These are phyloP conservation scores for Tychaedon coryphoeus DNA, from an alignment of 2,113 vertebrate genomes.

Conservation along the genomic window DNA sequence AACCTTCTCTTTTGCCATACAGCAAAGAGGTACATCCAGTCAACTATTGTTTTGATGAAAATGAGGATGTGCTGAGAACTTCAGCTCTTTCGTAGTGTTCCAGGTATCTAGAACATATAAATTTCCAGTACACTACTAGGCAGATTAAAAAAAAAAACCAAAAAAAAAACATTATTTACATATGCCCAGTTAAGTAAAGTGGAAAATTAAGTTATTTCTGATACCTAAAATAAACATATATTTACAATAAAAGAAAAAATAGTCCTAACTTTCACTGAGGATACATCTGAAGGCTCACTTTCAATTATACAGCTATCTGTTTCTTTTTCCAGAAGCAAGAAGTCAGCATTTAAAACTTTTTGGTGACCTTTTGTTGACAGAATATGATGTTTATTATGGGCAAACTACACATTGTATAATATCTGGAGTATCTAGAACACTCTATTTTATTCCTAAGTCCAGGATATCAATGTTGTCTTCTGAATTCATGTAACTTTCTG, in stretches of 20 bases:
- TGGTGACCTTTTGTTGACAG: background rate
- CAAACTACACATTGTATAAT: background rate
- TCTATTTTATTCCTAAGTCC: background rate
- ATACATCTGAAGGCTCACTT: background rate
- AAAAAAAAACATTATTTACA: background rate
- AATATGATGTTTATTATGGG: background rate
- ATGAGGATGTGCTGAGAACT: background rate
- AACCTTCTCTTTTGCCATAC: background rate
- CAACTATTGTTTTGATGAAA: background rate
- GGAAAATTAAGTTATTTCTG: background rate
- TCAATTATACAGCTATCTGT: background rate
- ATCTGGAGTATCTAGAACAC: background rate
- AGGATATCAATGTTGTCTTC: background rate
- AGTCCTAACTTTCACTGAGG: background rate
- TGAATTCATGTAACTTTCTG: background rate
- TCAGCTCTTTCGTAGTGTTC: background rate
- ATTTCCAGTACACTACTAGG: fast-evolving
- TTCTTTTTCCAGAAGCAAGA: background rate
- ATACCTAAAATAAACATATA: background rate
- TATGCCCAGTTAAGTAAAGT: background rate
- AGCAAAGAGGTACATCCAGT: background rate
- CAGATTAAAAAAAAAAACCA: background rate
- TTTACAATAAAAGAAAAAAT: background rate
- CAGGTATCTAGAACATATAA: background rate
- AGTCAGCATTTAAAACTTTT: background rate